Conservation (phyloP, 2,113 vertebrate genomes). For the Hucho hucho region DNA sequence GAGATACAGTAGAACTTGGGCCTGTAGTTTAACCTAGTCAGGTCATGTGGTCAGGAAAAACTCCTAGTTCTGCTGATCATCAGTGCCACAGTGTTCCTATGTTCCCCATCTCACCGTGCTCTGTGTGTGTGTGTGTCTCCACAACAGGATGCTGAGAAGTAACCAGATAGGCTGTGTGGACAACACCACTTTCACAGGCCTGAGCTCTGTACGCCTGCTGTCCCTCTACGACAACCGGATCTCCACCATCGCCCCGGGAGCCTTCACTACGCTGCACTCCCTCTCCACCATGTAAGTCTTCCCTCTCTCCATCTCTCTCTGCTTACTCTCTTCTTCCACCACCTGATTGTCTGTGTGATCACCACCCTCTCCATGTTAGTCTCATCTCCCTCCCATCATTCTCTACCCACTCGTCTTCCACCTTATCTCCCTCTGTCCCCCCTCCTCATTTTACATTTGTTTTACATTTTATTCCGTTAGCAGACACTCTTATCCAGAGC, state of each 20-base stretch:
- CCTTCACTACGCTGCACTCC: constrained; percentile 93
- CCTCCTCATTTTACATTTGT: background rate
- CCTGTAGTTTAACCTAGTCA: too few relatives aligned
- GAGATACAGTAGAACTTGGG: too few relatives aligned
- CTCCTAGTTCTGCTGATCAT: background rate
- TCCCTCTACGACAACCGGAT: constrained; percentile 97
- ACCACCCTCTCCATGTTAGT: background rate
- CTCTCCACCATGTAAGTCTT: constrained; percentile 94
- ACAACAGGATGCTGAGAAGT: constrained; percentile 89
- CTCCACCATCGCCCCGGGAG: constrained; percentile 90
- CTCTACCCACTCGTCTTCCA: background rate
- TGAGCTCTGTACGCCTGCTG: constrained; percentile 92
- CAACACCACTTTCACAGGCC: constrained; percentile 91
- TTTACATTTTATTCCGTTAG: too few relatives aligned
- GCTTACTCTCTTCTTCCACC: background rate
- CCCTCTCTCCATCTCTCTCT: background rate
- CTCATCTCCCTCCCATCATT: background rate
- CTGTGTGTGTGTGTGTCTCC: background rate
- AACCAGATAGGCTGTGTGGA: constrained; percentile 94
- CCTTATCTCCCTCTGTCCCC: background rate
- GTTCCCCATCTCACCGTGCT: background rate
- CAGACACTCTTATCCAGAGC: too few relatives aligned
- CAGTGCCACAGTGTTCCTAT: background rate
- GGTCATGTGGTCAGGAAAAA: background rate
- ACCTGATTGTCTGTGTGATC: background rate